Evolutionary conservation across 2,888 invertebrate genomes (phyloP), one percentile per base, ranked within the genome.

Genomic region (Embidobia sp.): DNA sequence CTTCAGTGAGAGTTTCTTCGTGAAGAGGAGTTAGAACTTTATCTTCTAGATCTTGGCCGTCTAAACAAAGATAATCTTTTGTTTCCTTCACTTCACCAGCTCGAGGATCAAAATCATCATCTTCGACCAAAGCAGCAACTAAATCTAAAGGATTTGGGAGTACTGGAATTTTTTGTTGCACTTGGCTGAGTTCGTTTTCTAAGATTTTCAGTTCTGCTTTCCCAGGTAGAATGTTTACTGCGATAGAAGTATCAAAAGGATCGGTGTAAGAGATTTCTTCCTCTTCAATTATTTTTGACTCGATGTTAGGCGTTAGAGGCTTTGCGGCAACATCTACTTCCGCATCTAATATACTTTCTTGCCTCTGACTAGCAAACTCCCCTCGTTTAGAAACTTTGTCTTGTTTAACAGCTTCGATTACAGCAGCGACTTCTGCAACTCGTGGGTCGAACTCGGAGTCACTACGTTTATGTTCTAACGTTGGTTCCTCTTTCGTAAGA

Each of bases 201-300:
- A 96, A 86, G 31, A 95, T 89, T 86, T 94, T 95, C 6, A 96
- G 90, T 88, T 96, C 96, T 1, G 95, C 94, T 89, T 93, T 94
- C 2, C 96, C 95, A 0, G 95, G 96, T 51, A 92, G 90, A 59
- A 95, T 93, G 85, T 95, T 94, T 66, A 91, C 91, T 0, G 95
- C 95, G 82, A 95, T 95, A 0, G 96, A 95, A 0, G 97, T 97
- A 86, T 97, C 97, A 86, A 97, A 97, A 0, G 97, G 97, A 90
- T 96, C 96, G 5, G 90, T 88, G 81, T 94, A 91, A 1, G 88
- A 86, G 16, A 90, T 91, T 67, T 91, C 90, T 26, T 89, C 86
- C 18, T 89, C 85, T 1, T 86, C 85, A 46, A 86, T 82, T 29
- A 85, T 85, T 35, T 86, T 91, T 64, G 87, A 81, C 13, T 93